These are phyloP conservation scores for Sebastes kiyomatsui DNA, from an alignment of 2,797 vertebrate species.

Conservation along the genomic window DNA sequence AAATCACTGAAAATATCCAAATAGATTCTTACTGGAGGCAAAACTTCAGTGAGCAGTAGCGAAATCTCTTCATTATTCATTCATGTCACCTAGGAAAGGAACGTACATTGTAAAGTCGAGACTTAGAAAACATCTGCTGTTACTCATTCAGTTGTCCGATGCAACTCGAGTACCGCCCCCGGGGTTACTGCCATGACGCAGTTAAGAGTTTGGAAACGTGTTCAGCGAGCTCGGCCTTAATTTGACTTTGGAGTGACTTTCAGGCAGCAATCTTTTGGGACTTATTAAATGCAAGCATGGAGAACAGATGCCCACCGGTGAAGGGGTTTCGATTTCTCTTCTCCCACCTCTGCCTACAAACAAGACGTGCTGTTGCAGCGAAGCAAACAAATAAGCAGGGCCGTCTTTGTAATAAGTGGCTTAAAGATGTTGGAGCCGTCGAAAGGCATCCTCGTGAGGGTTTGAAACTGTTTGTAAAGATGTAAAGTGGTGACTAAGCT, in stretches of 20 bases:
- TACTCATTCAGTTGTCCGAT: conserved; percentile 23
- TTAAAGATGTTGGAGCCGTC: conserved; percentile 26
- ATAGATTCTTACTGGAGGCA: neutral
- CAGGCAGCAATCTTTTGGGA: conserved; percentile 55
- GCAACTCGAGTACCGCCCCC: conserved; percentile 32
- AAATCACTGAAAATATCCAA: neutral
- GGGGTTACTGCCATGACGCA: conserved; percentile 34
- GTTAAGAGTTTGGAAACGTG: conserved; percentile 27
- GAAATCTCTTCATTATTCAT: neutral
- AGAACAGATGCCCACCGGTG: conserved; percentile 56
- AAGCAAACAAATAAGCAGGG: conserved; percentile 48
- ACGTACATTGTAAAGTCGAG: neutral
- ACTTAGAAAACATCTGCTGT: neutral
- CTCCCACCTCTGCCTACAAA: conserved; percentile 49
- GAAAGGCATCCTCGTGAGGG: conserved; percentile 3
- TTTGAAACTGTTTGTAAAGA: conserved; percentile 6
- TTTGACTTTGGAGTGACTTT: conserved; percentile 68
- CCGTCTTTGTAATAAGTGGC: conserved; percentile 39
- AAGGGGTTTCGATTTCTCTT: conserved; percentile 40
- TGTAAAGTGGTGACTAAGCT: conserved; percentile 12
- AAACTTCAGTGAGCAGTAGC: neutral
- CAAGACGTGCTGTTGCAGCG: conserved; percentile 38
- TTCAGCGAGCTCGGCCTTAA: conserved; percentile 37
- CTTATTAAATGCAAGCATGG: conserved; percentile 61
- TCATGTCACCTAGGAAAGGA: neutral